A percentile compares a stretch with the other conserved stretches of the same genome.
Conservation (phyloP, 1,140 invertebrate genomes). For the Ridgeia piscesae region DNA sequence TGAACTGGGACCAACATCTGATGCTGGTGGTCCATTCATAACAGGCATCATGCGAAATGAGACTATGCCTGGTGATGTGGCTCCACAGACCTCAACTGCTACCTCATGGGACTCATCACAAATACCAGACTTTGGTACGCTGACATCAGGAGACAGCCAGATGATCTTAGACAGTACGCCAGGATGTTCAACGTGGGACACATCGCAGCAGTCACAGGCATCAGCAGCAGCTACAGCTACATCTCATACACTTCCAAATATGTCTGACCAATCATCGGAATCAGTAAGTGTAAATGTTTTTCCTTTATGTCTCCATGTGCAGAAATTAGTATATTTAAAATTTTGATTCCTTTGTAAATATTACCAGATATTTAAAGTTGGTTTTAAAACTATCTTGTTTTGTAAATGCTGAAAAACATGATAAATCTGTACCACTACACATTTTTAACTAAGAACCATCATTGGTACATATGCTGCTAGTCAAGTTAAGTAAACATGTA, state of each 20-base stretch:
- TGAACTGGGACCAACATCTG: neutral
- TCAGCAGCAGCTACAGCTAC: neutral
- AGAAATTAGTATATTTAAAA: neutral
- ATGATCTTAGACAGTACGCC: neutral
- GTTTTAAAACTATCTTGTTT: too few species aligned
- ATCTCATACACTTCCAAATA: neutral
- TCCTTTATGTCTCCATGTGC: neutral
- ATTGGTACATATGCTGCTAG: too few species aligned
- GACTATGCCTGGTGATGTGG: neutral
- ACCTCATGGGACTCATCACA: neutral
- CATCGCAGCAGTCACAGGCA: neutral
- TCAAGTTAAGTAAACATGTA: too few species aligned
- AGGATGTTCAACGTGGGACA: neutral
- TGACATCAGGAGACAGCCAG: neutral
- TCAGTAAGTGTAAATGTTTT: neutral
- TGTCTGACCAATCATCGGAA: neutral
- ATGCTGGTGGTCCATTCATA: neutral
- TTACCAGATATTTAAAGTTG: too few species aligned
- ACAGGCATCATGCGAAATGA: neutral
- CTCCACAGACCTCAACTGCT: neutral
- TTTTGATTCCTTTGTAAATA: too few species aligned
- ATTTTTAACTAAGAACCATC: too few species aligned
- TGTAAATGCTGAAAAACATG: too few species aligned
- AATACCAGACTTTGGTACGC: neutral
- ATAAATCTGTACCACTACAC: too few species aligned